phyloP scores from a whole-genome alignment of 2,113 vertebrate species.

The Passer montanus region DNA sequence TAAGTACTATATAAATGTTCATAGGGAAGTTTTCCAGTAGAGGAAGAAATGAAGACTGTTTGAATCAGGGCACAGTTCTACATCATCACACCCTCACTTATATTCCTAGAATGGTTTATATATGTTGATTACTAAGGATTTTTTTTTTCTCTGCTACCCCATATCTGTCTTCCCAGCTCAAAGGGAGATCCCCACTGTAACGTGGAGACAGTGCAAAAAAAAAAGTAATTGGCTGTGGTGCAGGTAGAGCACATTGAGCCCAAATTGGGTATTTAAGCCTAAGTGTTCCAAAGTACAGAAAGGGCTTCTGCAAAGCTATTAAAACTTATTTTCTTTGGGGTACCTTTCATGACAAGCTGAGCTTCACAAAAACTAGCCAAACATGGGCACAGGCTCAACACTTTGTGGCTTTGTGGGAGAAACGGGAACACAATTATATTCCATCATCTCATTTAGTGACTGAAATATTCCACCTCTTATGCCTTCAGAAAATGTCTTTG shows the following conservation, averaged over 20 bases:
- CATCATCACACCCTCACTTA: not conserved
- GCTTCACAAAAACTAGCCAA: not conserved
- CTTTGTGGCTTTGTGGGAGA: not conserved
- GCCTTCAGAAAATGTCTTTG: not conserved
- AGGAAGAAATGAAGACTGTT: not conserved
- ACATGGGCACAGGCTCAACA: not conserved
- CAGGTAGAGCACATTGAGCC: not conserved
- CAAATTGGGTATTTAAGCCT: no score
- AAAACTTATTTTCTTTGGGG: not conserved
- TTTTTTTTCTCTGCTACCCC: not conserved
- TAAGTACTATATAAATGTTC: not conserved
- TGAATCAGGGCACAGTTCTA: not conserved
- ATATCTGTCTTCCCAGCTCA: not conserved
- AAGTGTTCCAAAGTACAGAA: not conserved
- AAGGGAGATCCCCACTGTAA: not conserved
- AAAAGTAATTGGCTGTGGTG: not conserved
- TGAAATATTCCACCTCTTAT: not conserved
- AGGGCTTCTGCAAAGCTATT: not conserved
- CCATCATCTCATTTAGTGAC: not conserved
- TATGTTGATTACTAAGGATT: not conserved
- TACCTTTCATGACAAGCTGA: not conserved
- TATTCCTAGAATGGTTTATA: not conserved
- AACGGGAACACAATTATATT: not conserved
- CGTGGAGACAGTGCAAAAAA: not conserved
- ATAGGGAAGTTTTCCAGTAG: not conserved